Evolutionary conservation across 2,797 vertebrate genomes (phyloP).

Genomic region (Natrix natrix): DNA sequence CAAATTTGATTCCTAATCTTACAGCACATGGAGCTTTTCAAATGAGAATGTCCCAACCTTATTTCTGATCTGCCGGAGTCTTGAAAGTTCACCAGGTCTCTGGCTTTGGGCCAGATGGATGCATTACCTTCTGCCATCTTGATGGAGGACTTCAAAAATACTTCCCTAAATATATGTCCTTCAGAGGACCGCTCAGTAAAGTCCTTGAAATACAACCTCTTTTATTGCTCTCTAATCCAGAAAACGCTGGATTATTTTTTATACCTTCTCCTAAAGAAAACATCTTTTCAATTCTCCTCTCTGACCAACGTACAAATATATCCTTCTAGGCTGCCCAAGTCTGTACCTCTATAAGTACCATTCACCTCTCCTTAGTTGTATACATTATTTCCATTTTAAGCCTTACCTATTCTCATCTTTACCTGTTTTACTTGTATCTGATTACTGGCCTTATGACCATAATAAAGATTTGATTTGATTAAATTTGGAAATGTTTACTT

Average conservation of each 20-base stretch:
- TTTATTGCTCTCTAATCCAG: not conserved
- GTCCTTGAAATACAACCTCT: not conserved
- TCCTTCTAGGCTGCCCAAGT: not conserved
- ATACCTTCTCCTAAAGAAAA: not conserved
- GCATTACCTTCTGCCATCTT: not conserved
- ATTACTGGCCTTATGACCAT: not conserved
- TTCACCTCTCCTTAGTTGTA: not conserved
- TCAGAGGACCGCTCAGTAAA: not conserved
- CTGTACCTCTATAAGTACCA: not conserved
- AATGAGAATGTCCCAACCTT: not conserved
- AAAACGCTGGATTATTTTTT: not conserved
- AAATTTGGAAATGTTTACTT: not conserved
- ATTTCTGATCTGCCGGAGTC: not conserved
- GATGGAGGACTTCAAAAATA: not conserved
- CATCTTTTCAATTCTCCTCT: not conserved
- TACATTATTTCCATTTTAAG: not conserved
- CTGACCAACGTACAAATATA: not conserved
- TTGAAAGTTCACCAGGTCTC: not conserved
- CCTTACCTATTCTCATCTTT: not conserved
- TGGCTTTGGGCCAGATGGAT: not conserved
- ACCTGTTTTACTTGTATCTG: not conserved
- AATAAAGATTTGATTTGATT: not conserved
- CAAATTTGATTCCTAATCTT: not conserved
- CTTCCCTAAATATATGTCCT: not conserved
- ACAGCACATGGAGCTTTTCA: not conserved